Base-by-base conservation (phyloP, 1,140 invertebrate species). In the Goniozus legneri region DNA sequence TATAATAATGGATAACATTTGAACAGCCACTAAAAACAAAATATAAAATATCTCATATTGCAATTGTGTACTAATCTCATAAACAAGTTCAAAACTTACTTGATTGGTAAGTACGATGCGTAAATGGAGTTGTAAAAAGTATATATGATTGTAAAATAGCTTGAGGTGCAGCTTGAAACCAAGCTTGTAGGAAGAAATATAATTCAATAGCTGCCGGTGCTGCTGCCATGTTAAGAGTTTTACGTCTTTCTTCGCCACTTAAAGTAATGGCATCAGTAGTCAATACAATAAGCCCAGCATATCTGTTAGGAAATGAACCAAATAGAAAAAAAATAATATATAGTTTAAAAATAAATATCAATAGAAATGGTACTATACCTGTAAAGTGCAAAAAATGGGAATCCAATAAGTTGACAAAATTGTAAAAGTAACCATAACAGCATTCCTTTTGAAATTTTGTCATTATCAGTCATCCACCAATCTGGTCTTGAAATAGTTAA, bases 131-230 rank as follows among this genome's bases (percentile, higher is more conserved):
- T 32, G 65, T 59, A 31, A 84, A 78, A 40, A 84, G 60, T 38
- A 83, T 67, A 55, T 82, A 77, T 2, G 79, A 64, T 56, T 85
- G 83, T 14, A 88, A 74, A 18, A 88, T 67, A 8, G 85, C 82
- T 64, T 86, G 82, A 0, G 86, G 86, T 7, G 83, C 82, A 3
- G 84, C 80, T 64, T 89, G 86, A 18, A 86, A 77, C 71, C 84
- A 88, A n/a, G 85, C 81, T 66, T 88, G 86, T 13, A 88, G 71
- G 47, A 88, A 84, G 44, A 85, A 78, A 61, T 87, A 88, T 3
- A 88, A 67, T 64, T 88, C 86, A 45, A 85, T 78, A 18, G 80
- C 79, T 27, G 83, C 81, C 10, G 85, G 81, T 32, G 78, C 68
- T 2, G 77, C 73, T 3, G 82, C 78, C 49, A 72, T 62, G 13